phyloP scores from a whole-genome alignment of 2,113 vertebrate genomes.

The Pedetes capensis region DNA sequence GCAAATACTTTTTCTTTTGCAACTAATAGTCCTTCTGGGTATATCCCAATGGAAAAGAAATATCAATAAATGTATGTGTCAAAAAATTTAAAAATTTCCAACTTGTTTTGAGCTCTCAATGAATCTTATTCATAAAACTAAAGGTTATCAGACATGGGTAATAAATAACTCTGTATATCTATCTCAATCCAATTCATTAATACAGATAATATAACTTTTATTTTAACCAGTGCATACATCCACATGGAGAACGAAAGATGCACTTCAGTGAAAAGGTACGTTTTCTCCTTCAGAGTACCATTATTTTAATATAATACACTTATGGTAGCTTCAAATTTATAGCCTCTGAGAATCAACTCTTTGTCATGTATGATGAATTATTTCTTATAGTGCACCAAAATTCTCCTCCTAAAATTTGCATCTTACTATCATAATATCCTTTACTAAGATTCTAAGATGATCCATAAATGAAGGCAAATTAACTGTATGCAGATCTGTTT shows the following conservation, averaged over 20 bases:
- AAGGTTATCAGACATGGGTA: not conserved
- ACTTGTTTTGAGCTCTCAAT: slow-evolving; percentile 24
- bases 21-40: slow-evolving; percentile 52
- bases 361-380: not conserved
- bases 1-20: slow-evolving; percentile 70
- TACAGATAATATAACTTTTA: not conserved
- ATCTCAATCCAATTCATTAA: slow-evolving; percentile 45
- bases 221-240: slow-evolving; percentile 33
- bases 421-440: not conserved
- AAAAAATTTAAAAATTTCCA: not conserved
- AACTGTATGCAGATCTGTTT: not conserved
- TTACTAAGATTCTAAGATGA: not conserved
- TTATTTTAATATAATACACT: slow-evolving; percentile 21
- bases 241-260: slow-evolving; percentile 5
- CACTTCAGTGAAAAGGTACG: not conserved
- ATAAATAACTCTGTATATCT: not conserved
- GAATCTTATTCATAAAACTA: slow-evolving; percentile 10
- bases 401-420: not conserved
- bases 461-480: not conserved
- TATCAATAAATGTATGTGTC: not conserved
- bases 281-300: not conserved
- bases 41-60: not conserved
- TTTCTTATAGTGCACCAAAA: not conserved
- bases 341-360: not conserved
- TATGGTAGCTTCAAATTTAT: not conserved